Conservation (phyloP, 2,113 vertebrate genomes). For the Gasterosteus aculeatus region DNA sequence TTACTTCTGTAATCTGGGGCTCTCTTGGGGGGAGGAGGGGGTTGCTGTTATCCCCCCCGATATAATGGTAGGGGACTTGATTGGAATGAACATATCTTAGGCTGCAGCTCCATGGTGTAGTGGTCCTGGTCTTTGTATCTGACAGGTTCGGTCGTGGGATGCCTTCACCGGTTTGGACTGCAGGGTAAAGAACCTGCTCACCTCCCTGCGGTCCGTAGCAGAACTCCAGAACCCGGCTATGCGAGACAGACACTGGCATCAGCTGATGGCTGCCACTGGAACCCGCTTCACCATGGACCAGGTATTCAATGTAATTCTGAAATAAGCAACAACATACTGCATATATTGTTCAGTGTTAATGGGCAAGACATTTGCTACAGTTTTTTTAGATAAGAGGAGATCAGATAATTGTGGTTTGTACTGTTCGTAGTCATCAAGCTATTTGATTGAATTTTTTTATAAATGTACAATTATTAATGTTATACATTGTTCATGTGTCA, state of each 20-base stretch:
- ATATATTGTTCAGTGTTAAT: neutral
- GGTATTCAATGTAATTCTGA: slow-evolving; percentile 38
- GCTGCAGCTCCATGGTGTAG: neutral
- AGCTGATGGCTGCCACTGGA: slow-evolving; percentile 88
- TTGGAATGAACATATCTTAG: neutral
- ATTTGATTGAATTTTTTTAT: neutral
- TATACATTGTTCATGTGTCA: too few relatives aligned
- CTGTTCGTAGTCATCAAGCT: slow-evolving; percentile 9
- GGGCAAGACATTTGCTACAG: neutral
- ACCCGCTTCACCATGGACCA: slow-evolving; percentile 87
- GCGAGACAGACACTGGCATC: slow-evolving; percentile 90
- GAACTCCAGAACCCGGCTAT: slow-evolving; percentile 93
- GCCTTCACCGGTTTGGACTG: slow-evolving; percentile 88
- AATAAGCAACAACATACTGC: neutral
- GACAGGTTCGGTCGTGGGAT: slow-evolving; percentile 86
- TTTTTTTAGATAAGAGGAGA: slow-evolving; percentile 3
- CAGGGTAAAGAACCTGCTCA: slow-evolving; percentile 87
- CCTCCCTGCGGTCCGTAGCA: slow-evolving; percentile 87
- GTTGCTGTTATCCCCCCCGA: too few relatives aligned
- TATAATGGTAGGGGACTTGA: too few relatives aligned
- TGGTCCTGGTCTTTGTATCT: slow-evolving; percentile 22
- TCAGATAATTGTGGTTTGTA: slow-evolving; percentile 7
- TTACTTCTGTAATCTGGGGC: too few relatives aligned
- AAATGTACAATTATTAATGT: too few relatives aligned
- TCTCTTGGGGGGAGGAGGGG: too few relatives aligned